Conservation (phyloP, 2,888 invertebrate species). For the Nephrotoma flavescens region DNA sequence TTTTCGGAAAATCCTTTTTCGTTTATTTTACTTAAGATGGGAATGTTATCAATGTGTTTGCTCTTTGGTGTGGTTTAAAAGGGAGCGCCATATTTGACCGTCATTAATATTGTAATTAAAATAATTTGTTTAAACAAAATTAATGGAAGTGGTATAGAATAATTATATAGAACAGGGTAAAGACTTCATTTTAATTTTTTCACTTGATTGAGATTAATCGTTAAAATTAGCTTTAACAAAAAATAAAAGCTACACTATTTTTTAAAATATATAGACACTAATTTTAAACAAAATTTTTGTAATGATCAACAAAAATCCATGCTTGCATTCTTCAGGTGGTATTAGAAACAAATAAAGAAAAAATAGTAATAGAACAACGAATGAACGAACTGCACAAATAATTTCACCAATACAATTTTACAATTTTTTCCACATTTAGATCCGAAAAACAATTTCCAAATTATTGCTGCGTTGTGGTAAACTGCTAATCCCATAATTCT, state of each 20-base stretch:
- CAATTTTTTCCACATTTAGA: neutral
- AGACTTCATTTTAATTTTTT: neutral
- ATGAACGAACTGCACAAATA: neutral
- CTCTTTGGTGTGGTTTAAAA: neutral
- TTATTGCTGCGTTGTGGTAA: neutral
- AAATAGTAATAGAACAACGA: neutral
- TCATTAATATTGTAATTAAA: slow-evolving; percentile 4
- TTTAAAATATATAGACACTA: neutral
- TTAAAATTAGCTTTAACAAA: neutral
- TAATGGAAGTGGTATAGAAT: neutral
- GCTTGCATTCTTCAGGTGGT: neutral
- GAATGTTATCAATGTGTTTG: neutral
- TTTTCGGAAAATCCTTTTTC: neutral
- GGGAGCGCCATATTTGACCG: slow-evolving; percentile 3
- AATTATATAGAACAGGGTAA: neutral
- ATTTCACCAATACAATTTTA: neutral
- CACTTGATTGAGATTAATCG: neutral
- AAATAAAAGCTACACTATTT: neutral
- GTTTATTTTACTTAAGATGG: neutral
- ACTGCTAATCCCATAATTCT: neutral
- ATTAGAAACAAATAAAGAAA: neutral
- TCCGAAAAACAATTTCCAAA: neutral
- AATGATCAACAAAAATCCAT: neutral
- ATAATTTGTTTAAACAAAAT: neutral
- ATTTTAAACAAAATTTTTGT: neutral